Evolutionary conservation across 2,888 invertebrate genomes (phyloP).

Genomic region (Zygogramma bicolorata): DNA sequence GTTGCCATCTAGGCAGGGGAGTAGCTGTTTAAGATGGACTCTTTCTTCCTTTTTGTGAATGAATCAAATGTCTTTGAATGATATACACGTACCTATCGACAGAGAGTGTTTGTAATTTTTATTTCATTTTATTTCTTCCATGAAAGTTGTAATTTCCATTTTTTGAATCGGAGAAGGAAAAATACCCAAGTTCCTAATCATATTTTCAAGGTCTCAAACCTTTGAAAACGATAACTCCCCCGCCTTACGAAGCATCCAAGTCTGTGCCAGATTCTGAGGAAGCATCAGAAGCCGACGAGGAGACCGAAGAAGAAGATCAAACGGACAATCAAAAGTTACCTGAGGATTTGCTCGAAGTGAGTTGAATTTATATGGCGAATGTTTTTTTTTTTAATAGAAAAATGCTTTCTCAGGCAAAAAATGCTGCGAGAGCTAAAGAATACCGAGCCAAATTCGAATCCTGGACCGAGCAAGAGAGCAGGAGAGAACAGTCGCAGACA

Average conservation of each 20-base stretch:
- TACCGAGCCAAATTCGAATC: slow-evolving; percentile 90
- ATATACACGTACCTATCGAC: too few relatives aligned
- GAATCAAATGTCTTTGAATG: too few relatives aligned
- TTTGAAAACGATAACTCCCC: slow-evolving; percentile 90
- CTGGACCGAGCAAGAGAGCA: slow-evolving; percentile 81
- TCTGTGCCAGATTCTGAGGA: slow-evolving; percentile 62
- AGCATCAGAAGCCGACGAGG: slow-evolving; percentile 65
- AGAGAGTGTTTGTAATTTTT: too few relatives aligned
- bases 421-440: slow-evolving; percentile 84
- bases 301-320: slow-evolving; percentile 64
- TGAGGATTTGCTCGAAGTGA: slow-evolving; percentile 60
- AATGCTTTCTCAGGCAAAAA: slow-evolving; percentile 71
- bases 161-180: too few relatives aligned
- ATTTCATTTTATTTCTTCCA: too few relatives aligned
- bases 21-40: too few relatives aligned
- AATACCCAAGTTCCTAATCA: too few relatives aligned
- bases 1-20: too few relatives aligned
- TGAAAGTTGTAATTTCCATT: too few relatives aligned
- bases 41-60: too few relatives aligned
- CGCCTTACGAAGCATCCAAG: slow-evolving; percentile 75
- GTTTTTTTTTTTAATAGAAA: not conserved
- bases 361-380: slow-evolving; percentile 21
- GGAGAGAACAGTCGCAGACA: slow-evolving; percentile 67
- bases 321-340: slow-evolving; percentile 63
- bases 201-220: slow-evolving; percentile 76